Evolutionary conservation across 53 echinoderm and acorn worm genomes (phyloP).

Genomic region (Holothuria scabra): DNA sequence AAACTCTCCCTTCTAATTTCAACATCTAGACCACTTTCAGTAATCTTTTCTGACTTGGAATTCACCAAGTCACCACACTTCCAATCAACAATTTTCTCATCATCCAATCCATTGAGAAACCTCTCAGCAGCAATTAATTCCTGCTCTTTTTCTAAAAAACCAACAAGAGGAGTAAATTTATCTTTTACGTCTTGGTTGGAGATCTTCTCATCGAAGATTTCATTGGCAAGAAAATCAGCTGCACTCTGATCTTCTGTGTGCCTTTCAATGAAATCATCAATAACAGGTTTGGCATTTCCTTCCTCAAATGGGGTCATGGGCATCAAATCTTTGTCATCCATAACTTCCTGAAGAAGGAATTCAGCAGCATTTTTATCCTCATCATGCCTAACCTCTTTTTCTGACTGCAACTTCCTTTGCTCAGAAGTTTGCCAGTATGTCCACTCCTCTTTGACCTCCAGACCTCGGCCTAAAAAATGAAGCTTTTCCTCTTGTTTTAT

Average conservation of each 20-base stretch:
- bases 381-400: constrained; percentile 42
- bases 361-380: constrained; percentile 45
- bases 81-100: constrained; percentile 8
- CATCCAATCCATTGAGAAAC: constrained; percentile 5
- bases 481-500: constrained; percentile 46
- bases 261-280: constrained; percentile 39
- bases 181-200: constrained; percentile 44
- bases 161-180: constrained; percentile 41
- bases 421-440: constrained; percentile 50
- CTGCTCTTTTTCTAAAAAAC: constrained; percentile 5
- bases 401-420: constrained; percentile 44
- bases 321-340: constrained; percentile 12
- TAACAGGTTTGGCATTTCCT: constrained; percentile 13
- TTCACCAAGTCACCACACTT: background rate
- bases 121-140: constrained; percentile 21
- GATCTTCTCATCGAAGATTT: constrained; percentile 38
- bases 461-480: constrained; percentile 50
- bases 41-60: constrained; percentile 5
- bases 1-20: no score
- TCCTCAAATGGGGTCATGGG: constrained; percentile 36
- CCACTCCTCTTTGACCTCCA: constrained; percentile 55
- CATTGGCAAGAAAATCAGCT: constrained; percentile 33
- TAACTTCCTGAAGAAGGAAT: constrained; percentile 36
- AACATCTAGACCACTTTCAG: no score
- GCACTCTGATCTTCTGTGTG: constrained; percentile 44